Percentiles rank a stretch among this genome's conserved stretches.
Evolutionary conservation across 2,888 invertebrate species (phyloP).

Genomic region (Yponomeuta cagnagella): DNA sequence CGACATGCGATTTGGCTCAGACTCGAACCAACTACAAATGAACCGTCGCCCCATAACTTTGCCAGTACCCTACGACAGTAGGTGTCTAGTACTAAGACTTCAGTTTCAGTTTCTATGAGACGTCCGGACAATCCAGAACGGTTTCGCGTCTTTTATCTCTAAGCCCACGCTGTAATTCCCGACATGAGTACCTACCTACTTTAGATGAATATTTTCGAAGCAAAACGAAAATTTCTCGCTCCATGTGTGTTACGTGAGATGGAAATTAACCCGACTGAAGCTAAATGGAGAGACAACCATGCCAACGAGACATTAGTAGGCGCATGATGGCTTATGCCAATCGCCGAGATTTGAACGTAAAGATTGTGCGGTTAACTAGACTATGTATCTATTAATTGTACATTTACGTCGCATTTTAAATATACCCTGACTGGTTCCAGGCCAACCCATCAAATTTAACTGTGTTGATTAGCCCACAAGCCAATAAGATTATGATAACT

Average conservation of each 20-base stretch:
- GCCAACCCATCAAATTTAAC: too few relatives aligned
- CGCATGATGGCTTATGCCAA: conserved; percentile 52
- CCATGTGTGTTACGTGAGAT: conserved; percentile 13
- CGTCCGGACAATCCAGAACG: not conserved
- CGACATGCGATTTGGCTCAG: conserved; percentile 62
- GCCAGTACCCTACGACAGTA: not conserved
- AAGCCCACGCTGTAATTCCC: not conserved
- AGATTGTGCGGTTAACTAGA: not conserved
- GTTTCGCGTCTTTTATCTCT: not conserved
- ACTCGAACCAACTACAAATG: conserved; percentile 44
- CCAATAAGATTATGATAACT: too few relatives aligned
- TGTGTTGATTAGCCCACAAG: too few relatives aligned
- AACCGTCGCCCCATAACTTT: conserved; percentile 34
- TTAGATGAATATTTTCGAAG: not conserved
- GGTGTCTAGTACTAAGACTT: not conserved
- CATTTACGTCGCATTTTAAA: not conserved
- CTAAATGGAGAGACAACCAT: conserved; percentile 37
- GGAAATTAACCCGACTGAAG: conserved; percentile 25
- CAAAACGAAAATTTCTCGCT: not conserved
- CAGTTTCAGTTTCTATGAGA: not conserved
- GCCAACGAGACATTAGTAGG: conserved; percentile 45
- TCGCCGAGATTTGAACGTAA: conserved; percentile 4
- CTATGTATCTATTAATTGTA: not conserved
- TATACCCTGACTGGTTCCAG: not conserved
- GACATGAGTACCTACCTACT: not conserved